Conservation (phyloP, 2,888 invertebrate genomes). For the Himalopsyche japonica region DNA sequence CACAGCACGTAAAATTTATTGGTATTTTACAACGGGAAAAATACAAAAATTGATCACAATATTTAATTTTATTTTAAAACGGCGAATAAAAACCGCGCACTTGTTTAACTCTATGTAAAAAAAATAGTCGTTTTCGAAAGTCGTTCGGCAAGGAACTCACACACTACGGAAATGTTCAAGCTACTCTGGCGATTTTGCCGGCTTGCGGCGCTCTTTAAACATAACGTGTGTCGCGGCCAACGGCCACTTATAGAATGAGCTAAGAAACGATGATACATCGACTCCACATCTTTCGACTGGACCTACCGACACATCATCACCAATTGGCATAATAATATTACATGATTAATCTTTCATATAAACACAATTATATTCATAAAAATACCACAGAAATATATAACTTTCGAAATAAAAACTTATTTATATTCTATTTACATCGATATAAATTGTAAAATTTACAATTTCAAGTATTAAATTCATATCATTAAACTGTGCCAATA, state of each 20-base stretch:
- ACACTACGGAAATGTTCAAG: not conserved
- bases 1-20: not conserved
- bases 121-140: slow-evolving; percentile 14
- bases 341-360: not conserved
- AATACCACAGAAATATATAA: not conserved
- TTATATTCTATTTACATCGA: not conserved
- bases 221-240: slow-evolving; percentile 21
- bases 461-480: not conserved
- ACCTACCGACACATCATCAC: not conserved
- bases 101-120: slow-evolving; percentile 5
- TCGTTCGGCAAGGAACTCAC: slow-evolving; percentile 16
- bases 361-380: not conserved
- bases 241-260: slow-evolving; percentile 28
- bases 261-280: not conserved
- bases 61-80: not conserved
- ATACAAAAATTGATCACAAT: slow-evolving; percentile 1
- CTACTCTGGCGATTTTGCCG: not conserved
- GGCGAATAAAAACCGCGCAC: not conserved
- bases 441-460: not conserved
- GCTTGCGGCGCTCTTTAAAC: not conserved
- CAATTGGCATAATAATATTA: not conserved
- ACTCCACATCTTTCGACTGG: not conserved
- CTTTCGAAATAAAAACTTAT: not conserved
- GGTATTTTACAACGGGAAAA: slow-evolving; percentile 1
- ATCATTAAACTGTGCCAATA: slow-evolving; percentile 1